Evolutionary conservation across 2,113 vertebrate genomes (phyloP).

Genomic region (Eretmochelys imbricata): DNA sequence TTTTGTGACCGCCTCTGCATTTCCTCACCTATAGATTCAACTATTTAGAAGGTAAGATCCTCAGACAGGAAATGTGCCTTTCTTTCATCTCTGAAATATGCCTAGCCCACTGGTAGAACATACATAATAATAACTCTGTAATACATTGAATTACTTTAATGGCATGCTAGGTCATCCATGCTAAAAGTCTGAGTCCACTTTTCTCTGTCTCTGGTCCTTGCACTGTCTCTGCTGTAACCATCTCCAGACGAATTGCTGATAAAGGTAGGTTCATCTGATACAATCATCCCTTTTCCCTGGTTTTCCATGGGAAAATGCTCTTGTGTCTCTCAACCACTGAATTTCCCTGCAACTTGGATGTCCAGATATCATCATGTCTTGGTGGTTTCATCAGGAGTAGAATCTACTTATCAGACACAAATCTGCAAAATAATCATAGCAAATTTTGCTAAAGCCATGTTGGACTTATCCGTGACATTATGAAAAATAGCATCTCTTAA

Average conservation of each 20-base stretch:
- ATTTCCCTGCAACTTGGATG: background rate
- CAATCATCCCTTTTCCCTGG: background rate
- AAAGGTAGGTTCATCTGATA: background rate
- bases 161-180: background rate
- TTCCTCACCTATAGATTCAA: background rate
- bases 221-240: background rate
- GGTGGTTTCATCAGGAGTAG: background rate
- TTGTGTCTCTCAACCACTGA: background rate
- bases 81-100: conserved; percentile 5
- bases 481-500: background rate
- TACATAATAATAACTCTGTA: background rate
- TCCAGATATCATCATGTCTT: rapidly evolving
- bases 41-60: background rate
- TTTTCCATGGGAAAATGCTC: background rate
- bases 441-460: background rate
- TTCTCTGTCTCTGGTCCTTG: background rate
- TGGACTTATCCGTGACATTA: background rate
- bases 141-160: background rate
- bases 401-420: background rate
- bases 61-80: background rate
- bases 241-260: background rate
- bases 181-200: background rate
- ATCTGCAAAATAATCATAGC: background rate
- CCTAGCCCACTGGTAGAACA: background rate
- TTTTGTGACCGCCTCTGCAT: background rate